Conservation (phyloP, 2,888 invertebrate species). For the Altica lythri region DNA sequence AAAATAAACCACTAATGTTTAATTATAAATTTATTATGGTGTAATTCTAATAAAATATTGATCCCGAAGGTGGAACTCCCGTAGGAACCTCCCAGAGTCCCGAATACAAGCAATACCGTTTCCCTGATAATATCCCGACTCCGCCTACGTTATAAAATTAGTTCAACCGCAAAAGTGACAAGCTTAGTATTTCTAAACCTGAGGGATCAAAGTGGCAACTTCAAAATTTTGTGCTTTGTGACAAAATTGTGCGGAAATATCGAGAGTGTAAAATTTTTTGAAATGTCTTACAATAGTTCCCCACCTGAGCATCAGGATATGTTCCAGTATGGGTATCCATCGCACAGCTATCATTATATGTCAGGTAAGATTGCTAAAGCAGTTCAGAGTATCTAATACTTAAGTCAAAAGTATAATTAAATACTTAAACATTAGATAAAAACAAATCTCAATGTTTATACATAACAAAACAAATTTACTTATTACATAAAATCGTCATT, state of each 20-base stretch:
- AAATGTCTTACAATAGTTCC: slow-evolving; percentile 51
- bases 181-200: slow-evolving; percentile 38
- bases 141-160: slow-evolving; percentile 41
- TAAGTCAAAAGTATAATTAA: too few species aligned
- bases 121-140: slow-evolving; percentile 25
- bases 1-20: slow-evolving; percentile 17
- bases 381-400: too few species aligned
- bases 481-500: too few species aligned
- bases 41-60: slow-evolving; percentile 31
- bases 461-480: too few species aligned
- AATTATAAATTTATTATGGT: slow-evolving; percentile 20
- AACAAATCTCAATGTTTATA: too few species aligned
- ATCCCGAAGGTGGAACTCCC: slow-evolving; percentile 37
- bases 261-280: slow-evolving; percentile 4
- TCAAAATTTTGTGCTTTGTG: slow-evolving; percentile 17
- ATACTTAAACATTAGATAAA: too few species aligned
- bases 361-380: too few species aligned
- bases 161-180: slow-evolving; percentile 37
- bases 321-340: slow-evolving; percentile 50
- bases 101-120: slow-evolving; percentile 37
- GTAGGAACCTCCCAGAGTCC: slow-evolving; percentile 39
- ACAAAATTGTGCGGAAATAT: slow-evolving; percentile 18
- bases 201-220: slow-evolving; percentile 34
- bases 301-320: slow-evolving; percentile 49
- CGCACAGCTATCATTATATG: slow-evolving; percentile 49